phyloP scores from a whole-genome alignment of 2,888 invertebrate genomes.

The Melipona beecheii region DNA sequence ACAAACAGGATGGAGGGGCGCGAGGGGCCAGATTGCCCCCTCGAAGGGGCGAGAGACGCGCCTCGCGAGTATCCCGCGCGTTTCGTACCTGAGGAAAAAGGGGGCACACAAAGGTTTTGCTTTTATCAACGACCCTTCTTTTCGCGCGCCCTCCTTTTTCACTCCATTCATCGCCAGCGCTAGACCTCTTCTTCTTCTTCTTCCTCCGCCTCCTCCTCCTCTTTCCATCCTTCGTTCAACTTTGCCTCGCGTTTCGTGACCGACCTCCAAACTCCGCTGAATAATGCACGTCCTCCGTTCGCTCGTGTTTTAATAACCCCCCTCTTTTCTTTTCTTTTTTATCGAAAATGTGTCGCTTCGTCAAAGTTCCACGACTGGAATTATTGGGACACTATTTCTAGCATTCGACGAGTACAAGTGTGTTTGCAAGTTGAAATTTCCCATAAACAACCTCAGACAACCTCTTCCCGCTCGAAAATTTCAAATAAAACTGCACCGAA shows the following conservation, averaged over 20 bases:
- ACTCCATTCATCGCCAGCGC: constrained; percentile 18
- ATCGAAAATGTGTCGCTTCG: neutral
- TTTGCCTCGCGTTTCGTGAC: neutral
- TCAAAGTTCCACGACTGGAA: too few species aligned
- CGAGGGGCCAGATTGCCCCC: constrained; percentile 29
- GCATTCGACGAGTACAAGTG: too few species aligned
- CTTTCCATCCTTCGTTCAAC: neutral
- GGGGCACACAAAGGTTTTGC: constrained; percentile 63
- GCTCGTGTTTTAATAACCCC: neutral
- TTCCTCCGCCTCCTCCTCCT: neutral
- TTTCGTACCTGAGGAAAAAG: constrained; percentile 43
- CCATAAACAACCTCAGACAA: too few species aligned
- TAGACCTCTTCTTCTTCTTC: neutral
- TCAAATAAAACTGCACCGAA: neutral
- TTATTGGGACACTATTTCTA: too few species aligned
- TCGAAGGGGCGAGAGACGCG: constrained; percentile 53
- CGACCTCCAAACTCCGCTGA: constrained; percentile 5
- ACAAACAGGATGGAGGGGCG: constrained; percentile 53
- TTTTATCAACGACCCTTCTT: constrained; percentile 51
- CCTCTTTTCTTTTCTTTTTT: neutral
- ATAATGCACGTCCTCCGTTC: constrained; percentile 1
- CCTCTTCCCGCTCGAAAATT: neutral
- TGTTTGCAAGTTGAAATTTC: too few species aligned
- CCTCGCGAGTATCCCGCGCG: constrained; percentile 29
- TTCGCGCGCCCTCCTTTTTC: constrained; percentile 33